These are phyloP conservation scores for Incurvaria masculella DNA, from an alignment of 2,888 invertebrate species.

Conservation along the genomic window DNA sequence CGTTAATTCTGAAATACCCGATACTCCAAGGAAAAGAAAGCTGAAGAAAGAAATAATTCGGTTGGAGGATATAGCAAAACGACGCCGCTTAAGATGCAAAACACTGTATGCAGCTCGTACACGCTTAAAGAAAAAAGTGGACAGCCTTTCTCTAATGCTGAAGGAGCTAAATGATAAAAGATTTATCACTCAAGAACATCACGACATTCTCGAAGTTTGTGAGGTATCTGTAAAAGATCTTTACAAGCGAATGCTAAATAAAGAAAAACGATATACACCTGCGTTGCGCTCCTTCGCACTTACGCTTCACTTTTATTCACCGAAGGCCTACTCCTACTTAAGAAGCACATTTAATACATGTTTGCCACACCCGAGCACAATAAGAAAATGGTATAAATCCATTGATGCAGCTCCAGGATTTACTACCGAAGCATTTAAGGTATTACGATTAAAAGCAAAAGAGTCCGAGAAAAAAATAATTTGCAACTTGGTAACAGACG, in stretches of 20 bases:
- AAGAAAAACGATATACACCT: slow-evolving; percentile 3
- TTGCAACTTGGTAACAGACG: slow-evolving; percentile 18
- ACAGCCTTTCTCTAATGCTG: slow-evolving; percentile 2
- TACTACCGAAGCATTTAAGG: slow-evolving; percentile 17
- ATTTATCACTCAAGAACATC: slow-evolving; percentile 7
- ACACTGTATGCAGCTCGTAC: not conserved
- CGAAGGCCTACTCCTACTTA: slow-evolving; percentile 17
- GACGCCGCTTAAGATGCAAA: no score
- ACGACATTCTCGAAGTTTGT: not conserved
- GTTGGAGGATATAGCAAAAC: no score
- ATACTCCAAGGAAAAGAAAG: no score
- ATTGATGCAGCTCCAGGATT: slow-evolving; percentile 22
- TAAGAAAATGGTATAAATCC: slow-evolving; percentile 19
- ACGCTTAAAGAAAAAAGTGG: not conserved
- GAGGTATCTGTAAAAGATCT: not conserved
- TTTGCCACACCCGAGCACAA: slow-evolving; percentile 20
- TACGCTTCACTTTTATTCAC: slow-evolving; percentile 19
- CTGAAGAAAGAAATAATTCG: no score
- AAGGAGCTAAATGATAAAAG: slow-evolving; percentile 8
- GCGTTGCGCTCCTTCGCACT: slow-evolving; percentile 16
- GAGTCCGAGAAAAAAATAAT: slow-evolving; percentile 10
- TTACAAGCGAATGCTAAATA: not conserved
- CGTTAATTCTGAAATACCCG: no score
- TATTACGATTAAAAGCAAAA: slow-evolving; percentile 14
- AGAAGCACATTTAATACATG: slow-evolving; percentile 18